Evolutionary conservation across 2,888 invertebrate genomes (phyloP).

Genomic region (Drosophila buzzatii): DNA sequence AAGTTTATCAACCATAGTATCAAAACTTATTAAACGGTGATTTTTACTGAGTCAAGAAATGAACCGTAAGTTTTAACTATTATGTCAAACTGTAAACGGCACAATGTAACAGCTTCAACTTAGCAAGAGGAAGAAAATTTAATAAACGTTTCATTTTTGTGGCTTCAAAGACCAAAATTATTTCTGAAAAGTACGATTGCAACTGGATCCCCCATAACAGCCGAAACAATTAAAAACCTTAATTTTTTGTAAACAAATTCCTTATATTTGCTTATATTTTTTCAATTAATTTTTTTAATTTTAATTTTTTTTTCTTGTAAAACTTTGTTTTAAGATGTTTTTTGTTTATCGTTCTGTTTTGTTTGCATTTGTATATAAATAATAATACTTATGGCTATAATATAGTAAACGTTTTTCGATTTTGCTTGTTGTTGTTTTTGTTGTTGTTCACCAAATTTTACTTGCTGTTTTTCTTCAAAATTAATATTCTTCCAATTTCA

Average conservation of each 20-base stretch:
- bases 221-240: constrained; percentile 12
- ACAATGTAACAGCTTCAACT: not conserved
- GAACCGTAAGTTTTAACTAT: not conserved
- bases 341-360: constrained; percentile 63
- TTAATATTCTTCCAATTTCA: constrained; percentile 3
- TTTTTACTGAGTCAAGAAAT: too few species aligned
- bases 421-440: constrained; percentile 40
- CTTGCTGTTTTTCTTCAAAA: constrained; percentile 19
- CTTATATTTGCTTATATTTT: constrained; percentile 75
- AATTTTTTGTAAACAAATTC: constrained; percentile 78
- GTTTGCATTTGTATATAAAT: constrained; percentile 80
- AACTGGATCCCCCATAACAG: not conserved
- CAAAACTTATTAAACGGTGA: too few species aligned
- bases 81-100: not conserved
- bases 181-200: not conserved
- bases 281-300: constrained; percentile 52
- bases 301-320: constrained; percentile 72
- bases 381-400: constrained; percentile 83
- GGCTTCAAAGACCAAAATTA: not conserved
- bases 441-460: constrained; percentile 30
- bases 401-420: constrained; percentile 79
- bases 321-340: constrained; percentile 82
- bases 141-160: not conserved
- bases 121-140: not conserved
- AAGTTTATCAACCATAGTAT: too few species aligned